Evolutionary conservation across 1,140 invertebrate genomes (phyloP).

Genomic region (Euwallacea fornicatus): DNA sequence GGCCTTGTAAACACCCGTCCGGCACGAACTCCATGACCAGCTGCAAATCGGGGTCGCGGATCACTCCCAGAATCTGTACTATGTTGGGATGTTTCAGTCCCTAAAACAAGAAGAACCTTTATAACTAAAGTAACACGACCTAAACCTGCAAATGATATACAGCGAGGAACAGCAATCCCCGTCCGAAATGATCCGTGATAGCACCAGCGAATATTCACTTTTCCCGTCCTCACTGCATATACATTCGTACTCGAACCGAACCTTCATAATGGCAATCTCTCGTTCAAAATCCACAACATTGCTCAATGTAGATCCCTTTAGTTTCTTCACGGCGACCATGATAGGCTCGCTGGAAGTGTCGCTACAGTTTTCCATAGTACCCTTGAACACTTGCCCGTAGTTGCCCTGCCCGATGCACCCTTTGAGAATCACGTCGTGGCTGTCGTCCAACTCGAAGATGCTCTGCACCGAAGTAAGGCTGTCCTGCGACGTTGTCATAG

Average conservation of each 20-base stretch:
- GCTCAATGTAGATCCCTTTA: slow-evolving; percentile 56
- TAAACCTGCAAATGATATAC: background rate
- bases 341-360: slow-evolving; percentile 52
- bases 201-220: too few relatives aligned
- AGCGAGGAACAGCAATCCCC: background rate
- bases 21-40: slow-evolving; percentile 88
- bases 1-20: slow-evolving; percentile 77
- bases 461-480: slow-evolving; percentile 52
- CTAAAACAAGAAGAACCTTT: slow-evolving; percentile 54
- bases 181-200: too few relatives aligned
- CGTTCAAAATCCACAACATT: slow-evolving; percentile 64
- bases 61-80: slow-evolving; percentile 80
- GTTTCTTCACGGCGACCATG: slow-evolving; percentile 73
- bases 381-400: slow-evolving; percentile 71
- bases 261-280: slow-evolving; percentile 80
- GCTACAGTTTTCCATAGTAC: slow-evolving; percentile 59
- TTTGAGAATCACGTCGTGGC: slow-evolving; percentile 62
- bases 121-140: background rate
- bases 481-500: slow-evolving; percentile 47
- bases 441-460: slow-evolving; percentile 54
- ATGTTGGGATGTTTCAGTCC: slow-evolving; percentile 79
- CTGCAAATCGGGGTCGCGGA: slow-evolving; percentile 73
- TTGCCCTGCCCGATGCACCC: slow-evolving; percentile 68
- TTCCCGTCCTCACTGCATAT: background rate
- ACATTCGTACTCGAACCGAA: slow-evolving; percentile 50